Evolutionary conservation across 2,797 vertebrate genomes (phyloP), one percentile per base, ranked within the genome.

Genomic region (Rhabdomys pumilio): DNA sequence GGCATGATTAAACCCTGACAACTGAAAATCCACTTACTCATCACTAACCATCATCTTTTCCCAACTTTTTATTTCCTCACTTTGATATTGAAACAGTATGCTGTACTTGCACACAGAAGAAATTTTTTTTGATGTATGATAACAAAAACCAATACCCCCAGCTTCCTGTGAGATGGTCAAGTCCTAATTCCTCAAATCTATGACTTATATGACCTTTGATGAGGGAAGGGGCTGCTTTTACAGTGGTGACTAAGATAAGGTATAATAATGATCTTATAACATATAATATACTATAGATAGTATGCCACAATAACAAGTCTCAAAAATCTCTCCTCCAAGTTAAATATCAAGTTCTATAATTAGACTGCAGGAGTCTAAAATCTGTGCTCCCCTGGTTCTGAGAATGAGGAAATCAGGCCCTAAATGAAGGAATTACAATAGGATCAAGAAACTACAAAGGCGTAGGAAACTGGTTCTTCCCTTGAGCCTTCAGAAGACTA

Each of bases 331-430:
- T 92, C n/a, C 29, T 95, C 12, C n/a, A 92, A 41, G 63, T 96
- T 96, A 93, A 97, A 96, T 95, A 79, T 84, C 9, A 3, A 89
- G 63, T 82, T 81, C 94, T 93, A 47, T 84, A 90, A 95, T 93
- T 96, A 89, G 73, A 89, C 85, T 81, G 53, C 7, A 81, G 53
- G 59, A 95, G 77, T 96, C 93, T 96, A 96, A 96, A 75, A 91
- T 94, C 85, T 94, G 11, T 84, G 53, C 11, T 14, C 4, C 8
- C 3, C 65, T 84, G 17, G 2, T 29, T 82, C 24, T 67, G 26
- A 88, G 92, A n/a, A 80, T 0, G 29, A 44, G 90, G 19, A 50
- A 85, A 63, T 63, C n/a, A 4, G 1, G 22, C 47, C 29, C 55
- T 26, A 22, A 93, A 3, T 22, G 47, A 82, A 76, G 76, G 7